These are phyloP conservation scores for Clepsis dumicolana DNA, from an alignment of 2,888 invertebrate species.

Conservation along the genomic window DNA sequence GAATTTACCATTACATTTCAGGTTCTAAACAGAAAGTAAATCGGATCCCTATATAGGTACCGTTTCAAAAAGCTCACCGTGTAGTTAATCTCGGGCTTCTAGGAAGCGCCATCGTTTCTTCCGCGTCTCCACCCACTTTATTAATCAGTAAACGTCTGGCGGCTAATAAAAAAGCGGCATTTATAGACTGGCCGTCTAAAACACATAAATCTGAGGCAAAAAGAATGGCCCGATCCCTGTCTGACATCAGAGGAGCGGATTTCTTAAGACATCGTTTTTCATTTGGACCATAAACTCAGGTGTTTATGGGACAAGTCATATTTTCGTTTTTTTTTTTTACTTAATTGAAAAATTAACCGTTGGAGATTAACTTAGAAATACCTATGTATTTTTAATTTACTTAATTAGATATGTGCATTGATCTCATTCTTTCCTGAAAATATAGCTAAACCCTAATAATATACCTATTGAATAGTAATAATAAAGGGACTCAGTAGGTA, in stretches of 20 bases:
- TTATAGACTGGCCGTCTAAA: conserved; percentile 81
- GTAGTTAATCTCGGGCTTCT: conserved; percentile 56
- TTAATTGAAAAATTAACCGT: conserved; percentile 18
- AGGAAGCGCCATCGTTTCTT: conserved; percentile 75
- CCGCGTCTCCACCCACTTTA: conserved; percentile 81
- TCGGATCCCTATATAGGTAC: conserved; percentile 21
- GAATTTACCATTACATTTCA: too few relatives aligned
- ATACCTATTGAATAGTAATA: too few relatives aligned
- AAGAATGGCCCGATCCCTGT: conserved; percentile 74
- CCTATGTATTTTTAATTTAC: conserved; percentile 3
- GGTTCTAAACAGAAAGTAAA: conserved; percentile 13
- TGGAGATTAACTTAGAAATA: conserved; percentile 11
- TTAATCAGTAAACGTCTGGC: conserved; percentile 83
- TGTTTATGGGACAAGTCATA: conserved; percentile 76
- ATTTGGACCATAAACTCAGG: conserved; percentile 76
- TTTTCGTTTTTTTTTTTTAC: conserved; percentile 47
- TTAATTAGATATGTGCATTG: background rate
- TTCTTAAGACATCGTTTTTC: conserved; percentile 81
- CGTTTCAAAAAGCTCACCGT: conserved; percentile 33
- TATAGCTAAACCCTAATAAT: too few relatives aligned
- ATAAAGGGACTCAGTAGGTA: too few relatives aligned
- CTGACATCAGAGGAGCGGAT: conserved; percentile 79
- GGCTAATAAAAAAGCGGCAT: conserved; percentile 79
- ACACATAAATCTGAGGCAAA: conserved; percentile 76
- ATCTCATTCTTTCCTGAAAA: background rate